A percentile compares a stretch with the other conserved stretches of the same genome.
phyloP scores from a whole-genome alignment of 2,888 invertebrate genomes.

The Andrena fulva region DNA sequence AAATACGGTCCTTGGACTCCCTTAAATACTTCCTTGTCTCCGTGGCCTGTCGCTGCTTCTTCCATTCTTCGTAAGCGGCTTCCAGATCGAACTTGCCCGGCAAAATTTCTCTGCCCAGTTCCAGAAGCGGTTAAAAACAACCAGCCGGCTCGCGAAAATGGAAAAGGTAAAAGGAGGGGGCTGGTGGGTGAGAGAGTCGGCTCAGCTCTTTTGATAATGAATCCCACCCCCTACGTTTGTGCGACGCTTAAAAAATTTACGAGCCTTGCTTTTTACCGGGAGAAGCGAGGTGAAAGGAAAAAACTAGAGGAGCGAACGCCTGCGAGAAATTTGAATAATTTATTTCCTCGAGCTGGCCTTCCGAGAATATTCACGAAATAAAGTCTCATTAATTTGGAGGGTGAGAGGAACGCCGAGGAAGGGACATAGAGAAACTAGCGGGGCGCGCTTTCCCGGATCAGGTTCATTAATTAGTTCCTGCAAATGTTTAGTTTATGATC shows the following conservation, averaged over 20 bases:
- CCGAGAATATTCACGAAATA: constrained; percentile 31
- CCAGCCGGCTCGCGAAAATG: neutral
- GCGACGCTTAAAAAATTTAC: constrained; percentile 35
- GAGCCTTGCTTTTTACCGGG: constrained; percentile 1
- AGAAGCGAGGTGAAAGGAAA: neutral
- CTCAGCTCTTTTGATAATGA: constrained; percentile 47
- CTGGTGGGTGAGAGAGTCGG: neutral
- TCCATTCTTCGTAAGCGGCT: constrained; percentile 24
- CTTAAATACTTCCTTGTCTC: constrained; percentile 16
- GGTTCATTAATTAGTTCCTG: constrained; percentile 20
- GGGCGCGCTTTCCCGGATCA: neutral
- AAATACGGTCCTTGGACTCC: constrained; percentile 54
- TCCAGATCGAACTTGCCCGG: constrained; percentile 59
- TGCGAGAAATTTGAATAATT: constrained; percentile 49
- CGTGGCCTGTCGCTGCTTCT: neutral
- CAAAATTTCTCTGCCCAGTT: constrained; percentile 48
- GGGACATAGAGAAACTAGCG: neutral
- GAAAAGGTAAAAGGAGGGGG: neutral
- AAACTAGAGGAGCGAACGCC: neutral
- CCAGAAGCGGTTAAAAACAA: constrained; percentile 25
- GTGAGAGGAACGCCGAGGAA: neutral
- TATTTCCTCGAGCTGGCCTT: constrained; percentile 30
- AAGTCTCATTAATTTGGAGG: constrained; percentile 41
- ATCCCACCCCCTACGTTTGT: constrained; percentile 4
- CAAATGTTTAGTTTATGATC: neutral